phyloP scores from a whole-genome alignment of 2,888 invertebrate species.

The Campopleginae sp. region DNA sequence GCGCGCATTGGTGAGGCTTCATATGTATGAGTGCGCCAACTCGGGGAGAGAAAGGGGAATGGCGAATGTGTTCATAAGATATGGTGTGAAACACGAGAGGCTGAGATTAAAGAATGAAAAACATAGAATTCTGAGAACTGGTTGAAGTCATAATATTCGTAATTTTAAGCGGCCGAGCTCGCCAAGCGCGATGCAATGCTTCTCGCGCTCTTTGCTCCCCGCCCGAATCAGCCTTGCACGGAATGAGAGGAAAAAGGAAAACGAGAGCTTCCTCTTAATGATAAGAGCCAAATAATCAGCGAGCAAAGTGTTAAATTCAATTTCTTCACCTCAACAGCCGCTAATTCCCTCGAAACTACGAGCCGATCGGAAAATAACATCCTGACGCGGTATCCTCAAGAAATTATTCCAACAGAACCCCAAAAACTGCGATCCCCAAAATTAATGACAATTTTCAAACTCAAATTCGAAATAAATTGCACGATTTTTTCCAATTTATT shows the following conservation, averaged over 20 bases:
- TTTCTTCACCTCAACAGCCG: conserved; percentile 31
- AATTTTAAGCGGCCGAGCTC: conserved; percentile 78
- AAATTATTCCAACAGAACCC: not conserved
- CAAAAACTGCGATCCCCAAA: not conserved
- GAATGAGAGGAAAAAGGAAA: conserved; percentile 21
- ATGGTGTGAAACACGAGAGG: conserved; percentile 83
- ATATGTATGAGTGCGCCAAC: conserved; percentile 4
- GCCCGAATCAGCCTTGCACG: conserved; percentile 17
- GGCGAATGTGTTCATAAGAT: conserved; percentile 75
- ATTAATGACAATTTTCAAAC: no score
- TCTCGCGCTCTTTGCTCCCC: not conserved
- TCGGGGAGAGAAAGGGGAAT: conserved; percentile 55
- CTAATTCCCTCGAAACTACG: conserved; percentile 21
- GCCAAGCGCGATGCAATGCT: conserved; percentile 45
- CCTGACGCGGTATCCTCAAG: not conserved
- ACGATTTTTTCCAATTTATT: no score
- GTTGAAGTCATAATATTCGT: conserved; percentile 83
- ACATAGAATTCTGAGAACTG: conserved; percentile 83
- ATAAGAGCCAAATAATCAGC: conserved; percentile 60
- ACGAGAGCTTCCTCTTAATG: conserved; percentile 49
- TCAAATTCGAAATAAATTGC: no score
- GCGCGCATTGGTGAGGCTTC: not conserved
- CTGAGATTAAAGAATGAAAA: conserved; percentile 84
- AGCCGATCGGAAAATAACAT: not conserved
- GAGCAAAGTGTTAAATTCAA: conserved; percentile 57